Evolutionary conservation across 2,113 vertebrate genomes (phyloP).

Genomic region (Ptilorrhoa leucosticta): DNA sequence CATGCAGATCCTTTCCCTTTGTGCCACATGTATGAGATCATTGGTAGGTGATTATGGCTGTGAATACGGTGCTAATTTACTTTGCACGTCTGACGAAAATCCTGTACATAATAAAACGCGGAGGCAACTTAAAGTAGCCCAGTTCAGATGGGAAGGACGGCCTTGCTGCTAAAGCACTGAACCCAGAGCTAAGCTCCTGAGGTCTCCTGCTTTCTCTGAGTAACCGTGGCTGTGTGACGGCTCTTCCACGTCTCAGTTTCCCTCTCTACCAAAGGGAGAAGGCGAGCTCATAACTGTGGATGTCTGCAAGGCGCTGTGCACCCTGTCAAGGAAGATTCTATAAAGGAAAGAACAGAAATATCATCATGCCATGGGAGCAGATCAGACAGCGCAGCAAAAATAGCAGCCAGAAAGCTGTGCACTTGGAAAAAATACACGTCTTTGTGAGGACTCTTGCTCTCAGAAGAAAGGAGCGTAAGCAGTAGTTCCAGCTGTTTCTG

Average conservation of each 20-base stretch:
- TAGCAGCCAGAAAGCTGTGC: background rate
- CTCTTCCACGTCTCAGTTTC: slow-evolving; percentile 20
- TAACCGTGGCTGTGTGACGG: background rate
- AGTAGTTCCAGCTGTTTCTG: slow-evolving; percentile 23
- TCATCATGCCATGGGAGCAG: background rate
- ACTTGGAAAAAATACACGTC: background rate
- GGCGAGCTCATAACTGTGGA: background rate
- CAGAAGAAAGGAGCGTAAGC: background rate
- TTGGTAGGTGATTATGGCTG: slow-evolving; percentile 68
- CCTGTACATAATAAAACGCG: slow-evolving; percentile 52
- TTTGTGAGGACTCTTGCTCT: background rate
- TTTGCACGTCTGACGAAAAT: slow-evolving; percentile 71
- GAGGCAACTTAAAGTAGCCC: slow-evolving; percentile 54
- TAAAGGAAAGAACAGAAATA: background rate
- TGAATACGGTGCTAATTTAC: slow-evolving; percentile 75
- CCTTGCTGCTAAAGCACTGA: background rate
- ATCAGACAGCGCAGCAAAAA: background rate
- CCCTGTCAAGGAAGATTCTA: background rate
- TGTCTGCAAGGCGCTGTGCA: background rate
- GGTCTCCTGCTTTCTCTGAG: background rate
- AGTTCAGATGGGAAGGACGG: slow-evolving; percentile 20
- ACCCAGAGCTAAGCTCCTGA: background rate
- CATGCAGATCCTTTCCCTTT: slow-evolving; percentile 70
- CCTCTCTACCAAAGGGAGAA: background rate
- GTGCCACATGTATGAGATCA: slow-evolving; percentile 71